phyloP scores from a whole-genome alignment of 2,888 invertebrate genomes.

The Deroplatys truncata region DNA sequence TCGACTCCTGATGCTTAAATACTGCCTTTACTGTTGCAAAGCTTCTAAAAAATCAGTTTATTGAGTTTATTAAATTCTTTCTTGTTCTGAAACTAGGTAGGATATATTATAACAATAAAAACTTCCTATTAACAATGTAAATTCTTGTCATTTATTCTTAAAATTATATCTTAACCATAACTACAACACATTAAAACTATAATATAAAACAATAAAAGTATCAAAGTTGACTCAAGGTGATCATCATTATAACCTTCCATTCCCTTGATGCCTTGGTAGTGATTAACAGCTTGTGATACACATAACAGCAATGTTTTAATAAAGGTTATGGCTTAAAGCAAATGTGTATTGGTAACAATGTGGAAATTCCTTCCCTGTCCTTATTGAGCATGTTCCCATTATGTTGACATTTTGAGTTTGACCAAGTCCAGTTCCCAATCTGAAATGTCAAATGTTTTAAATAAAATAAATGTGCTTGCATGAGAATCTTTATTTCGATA shows the following conservation, averaged over 20 bases:
- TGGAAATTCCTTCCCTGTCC: neutral
- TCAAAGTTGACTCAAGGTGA: neutral
- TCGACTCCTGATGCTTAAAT: no score
- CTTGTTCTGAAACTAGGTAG: no score
- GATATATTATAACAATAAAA: no score
- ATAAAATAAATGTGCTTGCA: neutral
- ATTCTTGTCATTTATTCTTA: no score
- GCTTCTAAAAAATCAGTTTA: no score
- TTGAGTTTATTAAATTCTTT: no score
- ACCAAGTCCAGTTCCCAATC: neutral
- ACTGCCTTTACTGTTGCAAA: no score
- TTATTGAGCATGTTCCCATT: neutral
- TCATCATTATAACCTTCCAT: neutral
- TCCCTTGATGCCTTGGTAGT: neutral
- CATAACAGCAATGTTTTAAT: neutral
- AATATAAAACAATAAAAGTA: no score
- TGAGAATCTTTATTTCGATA: neutral
- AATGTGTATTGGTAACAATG: neutral
- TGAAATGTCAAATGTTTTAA: neutral
- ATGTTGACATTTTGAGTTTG: neutral
- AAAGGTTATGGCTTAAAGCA: neutral
- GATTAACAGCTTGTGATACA: neutral
- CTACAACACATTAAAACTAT: no score
- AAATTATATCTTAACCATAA: no score
- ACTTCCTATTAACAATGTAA: no score